phyloP scores from a whole-genome alignment of 2,113 vertebrate species.

The Saiga tatarica region DNA sequence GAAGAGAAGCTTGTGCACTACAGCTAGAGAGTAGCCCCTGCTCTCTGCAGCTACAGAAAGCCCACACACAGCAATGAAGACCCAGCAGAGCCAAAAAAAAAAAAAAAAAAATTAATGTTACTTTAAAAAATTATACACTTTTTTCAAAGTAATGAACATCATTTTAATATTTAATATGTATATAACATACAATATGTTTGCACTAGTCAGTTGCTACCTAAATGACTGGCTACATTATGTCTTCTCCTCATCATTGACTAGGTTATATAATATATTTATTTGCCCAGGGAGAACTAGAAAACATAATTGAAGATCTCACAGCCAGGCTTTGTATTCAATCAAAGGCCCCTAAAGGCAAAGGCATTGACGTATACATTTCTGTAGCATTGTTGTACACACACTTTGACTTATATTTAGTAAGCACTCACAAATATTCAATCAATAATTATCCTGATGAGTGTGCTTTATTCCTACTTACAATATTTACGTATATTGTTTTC shows the following conservation, averaged over 20 bases:
- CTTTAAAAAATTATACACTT: background rate
- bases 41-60: background rate
- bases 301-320: background rate
- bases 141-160: constrained; percentile 1
- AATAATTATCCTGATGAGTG: background rate
- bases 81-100: background rate
- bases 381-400: background rate
- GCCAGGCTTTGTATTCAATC: background rate
- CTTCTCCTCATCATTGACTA: background rate
- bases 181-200: background rate
- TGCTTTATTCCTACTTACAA: background rate
- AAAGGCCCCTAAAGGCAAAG: background rate
- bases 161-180: background rate
- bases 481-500: background rate
- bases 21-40: background rate
- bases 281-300: background rate
- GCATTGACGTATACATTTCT: background rate
- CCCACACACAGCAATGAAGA: background rate
- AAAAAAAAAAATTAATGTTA: background rate
- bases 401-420: background rate
- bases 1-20: background rate
- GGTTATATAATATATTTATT: background rate
- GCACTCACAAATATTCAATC: background rate
- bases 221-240: background rate
- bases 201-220: background rate